Evolutionary conservation across 2,797 vertebrate genomes (phyloP).

Genomic region (Hyperoplus lanceolatus): DNA sequence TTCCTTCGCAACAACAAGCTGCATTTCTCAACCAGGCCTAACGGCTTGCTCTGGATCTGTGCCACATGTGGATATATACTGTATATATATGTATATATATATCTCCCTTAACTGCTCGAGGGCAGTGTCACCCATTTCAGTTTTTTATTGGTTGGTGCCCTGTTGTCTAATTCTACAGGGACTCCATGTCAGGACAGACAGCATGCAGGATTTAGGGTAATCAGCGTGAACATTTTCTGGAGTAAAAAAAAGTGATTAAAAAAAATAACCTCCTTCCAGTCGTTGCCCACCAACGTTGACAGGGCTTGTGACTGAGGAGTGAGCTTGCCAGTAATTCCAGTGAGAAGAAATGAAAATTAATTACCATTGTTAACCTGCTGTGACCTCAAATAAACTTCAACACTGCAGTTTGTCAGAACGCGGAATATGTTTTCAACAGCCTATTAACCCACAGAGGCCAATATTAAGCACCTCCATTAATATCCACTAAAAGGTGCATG

Average conservation of each 20-base stretch:
- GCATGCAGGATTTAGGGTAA: constrained; percentile 61
- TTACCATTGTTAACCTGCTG: constrained; percentile 25
- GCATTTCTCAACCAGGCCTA: constrained; percentile 65
- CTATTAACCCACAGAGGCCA: not conserved
- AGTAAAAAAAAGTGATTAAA: constrained; percentile 11
- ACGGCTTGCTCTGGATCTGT: constrained; percentile 71
- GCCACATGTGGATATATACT: constrained; percentile 65
- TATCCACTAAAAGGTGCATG: not conserved
- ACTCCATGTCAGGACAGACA: constrained; percentile 72
- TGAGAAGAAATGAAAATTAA: constrained; percentile 30
- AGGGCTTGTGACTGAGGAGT: constrained; percentile 19
- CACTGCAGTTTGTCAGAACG: constrained; percentile 16
- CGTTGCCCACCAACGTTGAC: constrained; percentile 59
- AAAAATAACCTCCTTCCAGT: constrained; percentile 55
- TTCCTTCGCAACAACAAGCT: constrained; percentile 75
- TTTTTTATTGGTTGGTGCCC: constrained; percentile 67
- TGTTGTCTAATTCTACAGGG: constrained; percentile 61
- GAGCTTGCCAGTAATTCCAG: constrained; percentile 23
- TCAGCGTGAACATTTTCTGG: constrained; percentile 57
- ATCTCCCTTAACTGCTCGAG: constrained; percentile 51
- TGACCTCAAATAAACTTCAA: constrained; percentile 23
- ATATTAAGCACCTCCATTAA: constrained; percentile 3
- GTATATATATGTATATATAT: no score
- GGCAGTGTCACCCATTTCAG: constrained; percentile 67
- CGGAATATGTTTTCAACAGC: constrained; percentile 23